A percentile compares a stretch with the other conserved stretches of the same genome.
phyloP scores from a whole-genome alignment of 2,113 vertebrate species.

The Myxocyprinus asiaticus region DNA sequence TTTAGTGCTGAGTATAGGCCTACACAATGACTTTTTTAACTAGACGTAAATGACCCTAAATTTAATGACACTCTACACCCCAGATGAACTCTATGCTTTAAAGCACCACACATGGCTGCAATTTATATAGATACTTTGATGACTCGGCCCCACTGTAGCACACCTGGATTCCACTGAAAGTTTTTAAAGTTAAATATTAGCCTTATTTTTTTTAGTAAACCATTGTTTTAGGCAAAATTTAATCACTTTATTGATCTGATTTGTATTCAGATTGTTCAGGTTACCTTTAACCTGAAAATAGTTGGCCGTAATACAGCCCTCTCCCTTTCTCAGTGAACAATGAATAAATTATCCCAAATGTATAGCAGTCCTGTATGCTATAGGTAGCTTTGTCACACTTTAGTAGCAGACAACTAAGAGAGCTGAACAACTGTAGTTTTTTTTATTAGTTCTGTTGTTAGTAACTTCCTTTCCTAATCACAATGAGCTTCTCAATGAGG shows the following conservation, averaged over 20 bases:
- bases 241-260: background rate
- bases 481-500: conserved; percentile 55
- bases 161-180: conserved; percentile 33
- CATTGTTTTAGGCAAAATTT: background rate
- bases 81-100: conserved; percentile 14
- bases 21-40: conserved; percentile 46
- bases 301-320: conserved; percentile 31
- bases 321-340: conserved; percentile 24
- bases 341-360: conserved; percentile 43
- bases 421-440: conserved; percentile 14
- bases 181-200: conserved; percentile 16
- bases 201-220: conserved; percentile 21
- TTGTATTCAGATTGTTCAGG: background rate
- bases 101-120: conserved; percentile 31
- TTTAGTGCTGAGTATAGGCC: conserved; percentile 30
- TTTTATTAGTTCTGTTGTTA: conserved; percentile 26
- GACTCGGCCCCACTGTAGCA: conserved; percentile 17
- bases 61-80: too few species aligned
- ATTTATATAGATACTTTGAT: conserved; percentile 40
- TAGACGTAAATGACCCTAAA: conserved; percentile 33
- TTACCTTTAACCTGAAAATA: background rate
- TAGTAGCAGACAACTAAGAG: conserved; percentile 39
- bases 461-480: conserved; percentile 43
- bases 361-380: conserved; percentile 30
- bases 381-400: conserved; percentile 36